Evolutionary conservation across 1,140 invertebrate species (phyloP).

Genomic region (Bombus ignitus): DNA sequence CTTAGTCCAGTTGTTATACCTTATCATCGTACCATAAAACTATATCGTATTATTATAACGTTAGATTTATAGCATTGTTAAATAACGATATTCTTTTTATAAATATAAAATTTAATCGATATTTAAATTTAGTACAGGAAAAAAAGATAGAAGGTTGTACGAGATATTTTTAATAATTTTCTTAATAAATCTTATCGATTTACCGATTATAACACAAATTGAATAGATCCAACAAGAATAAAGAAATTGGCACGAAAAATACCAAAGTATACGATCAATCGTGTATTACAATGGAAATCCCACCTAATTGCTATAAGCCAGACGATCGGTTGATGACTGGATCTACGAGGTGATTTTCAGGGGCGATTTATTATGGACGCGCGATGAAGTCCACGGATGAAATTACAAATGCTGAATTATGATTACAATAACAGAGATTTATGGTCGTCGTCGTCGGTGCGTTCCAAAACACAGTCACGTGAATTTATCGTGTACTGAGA

Average conservation of each 20-base stretch:
- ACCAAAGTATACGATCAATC: too few relatives aligned
- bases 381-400: not conserved
- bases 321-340: not conserved
- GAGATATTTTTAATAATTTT: too few relatives aligned
- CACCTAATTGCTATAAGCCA: conserved; percentile 22
- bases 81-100: not conserved
- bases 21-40: not conserved
- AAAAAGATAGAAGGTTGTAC: not conserved
- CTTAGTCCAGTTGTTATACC: not conserved
- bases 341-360: not conserved
- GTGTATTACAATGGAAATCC: conserved; percentile 2
- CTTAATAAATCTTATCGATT: too few relatives aligned
- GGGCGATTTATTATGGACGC: conserved; percentile 1
- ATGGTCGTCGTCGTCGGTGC: not conserved
- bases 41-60: not conserved
- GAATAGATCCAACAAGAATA: too few relatives aligned
- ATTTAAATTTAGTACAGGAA: not conserved
- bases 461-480: not conserved
- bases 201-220: too few relatives aligned
- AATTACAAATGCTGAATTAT: conserved; percentile 9
- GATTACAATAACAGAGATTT: conserved; percentile 12
- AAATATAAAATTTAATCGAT: not conserved
- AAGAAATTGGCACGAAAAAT: too few relatives aligned
- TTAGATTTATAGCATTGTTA: not conserved
- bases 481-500: conserved; percentile 12